Conservation (phyloP, 2,888 invertebrate genomes). For the Lottia gigantea region DNA sequence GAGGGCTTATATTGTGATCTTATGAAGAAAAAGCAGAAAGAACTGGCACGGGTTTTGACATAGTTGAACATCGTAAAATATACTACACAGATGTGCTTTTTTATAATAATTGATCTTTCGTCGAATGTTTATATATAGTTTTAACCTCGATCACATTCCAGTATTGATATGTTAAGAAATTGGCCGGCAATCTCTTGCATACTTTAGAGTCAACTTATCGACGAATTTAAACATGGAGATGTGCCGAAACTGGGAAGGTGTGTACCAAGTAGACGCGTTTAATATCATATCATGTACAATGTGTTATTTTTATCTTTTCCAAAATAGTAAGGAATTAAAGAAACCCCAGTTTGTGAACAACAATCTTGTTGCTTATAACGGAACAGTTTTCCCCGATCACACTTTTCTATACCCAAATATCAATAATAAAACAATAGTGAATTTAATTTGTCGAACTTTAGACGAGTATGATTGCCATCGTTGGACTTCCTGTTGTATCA, state of each 20-base stretch:
- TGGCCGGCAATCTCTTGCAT: too few species aligned
- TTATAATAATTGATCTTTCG: too few species aligned
- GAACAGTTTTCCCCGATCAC: conserved; percentile 10
- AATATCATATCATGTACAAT: conserved; percentile 39
- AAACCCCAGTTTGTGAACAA: conserved; percentile 12
- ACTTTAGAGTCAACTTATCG: too few species aligned
- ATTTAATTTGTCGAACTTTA: conserved; percentile 35
- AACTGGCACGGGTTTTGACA: too few species aligned
- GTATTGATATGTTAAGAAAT: too few species aligned
- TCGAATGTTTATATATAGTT: too few species aligned
- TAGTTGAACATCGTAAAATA: too few species aligned
- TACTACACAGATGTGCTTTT: too few species aligned
- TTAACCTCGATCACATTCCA: too few species aligned
- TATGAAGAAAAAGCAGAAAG: too few species aligned
- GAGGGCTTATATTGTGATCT: too few species aligned
- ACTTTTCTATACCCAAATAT: conserved; percentile 32
- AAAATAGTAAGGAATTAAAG: conserved; percentile 16
- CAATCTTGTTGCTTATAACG: conserved; percentile 13
- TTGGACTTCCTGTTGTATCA: conserved; percentile 44
- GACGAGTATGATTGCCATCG: conserved; percentile 35
- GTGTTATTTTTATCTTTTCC: conserved; percentile 49
- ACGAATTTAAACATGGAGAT: not conserved
- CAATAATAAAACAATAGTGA: conserved; percentile 31
- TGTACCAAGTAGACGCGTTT: conserved; percentile 31
- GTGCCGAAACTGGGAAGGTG: conserved; percentile 31